These are phyloP conservation scores for Tubulanus polymorphus DNA, from an alignment of 2,888 invertebrate genomes.

Conservation along the genomic window DNA sequence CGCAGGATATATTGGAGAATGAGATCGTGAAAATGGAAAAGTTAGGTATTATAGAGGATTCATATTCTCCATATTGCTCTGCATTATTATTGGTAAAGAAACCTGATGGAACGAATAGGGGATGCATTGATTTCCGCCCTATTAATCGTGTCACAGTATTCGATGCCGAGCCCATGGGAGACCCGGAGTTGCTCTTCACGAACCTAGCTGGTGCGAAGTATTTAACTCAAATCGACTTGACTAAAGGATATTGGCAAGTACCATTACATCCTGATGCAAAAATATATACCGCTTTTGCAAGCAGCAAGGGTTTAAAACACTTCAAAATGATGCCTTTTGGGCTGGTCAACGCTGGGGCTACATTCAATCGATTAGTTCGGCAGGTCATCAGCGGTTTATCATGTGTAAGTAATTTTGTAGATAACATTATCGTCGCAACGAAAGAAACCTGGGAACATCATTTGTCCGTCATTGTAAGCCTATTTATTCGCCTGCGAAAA, in stretches of 20 bases:
- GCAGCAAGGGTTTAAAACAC: too few species aligned
- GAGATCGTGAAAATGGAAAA: slow-evolving; percentile 22
- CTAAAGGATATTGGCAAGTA: slow-evolving; percentile 26
- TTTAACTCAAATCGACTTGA: slow-evolving; percentile 20
- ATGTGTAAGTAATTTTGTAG: slow-evolving; percentile 17
- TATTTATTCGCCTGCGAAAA: not conserved
- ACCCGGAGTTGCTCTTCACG: slow-evolving; percentile 22
- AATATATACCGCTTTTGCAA: slow-evolving; percentile 18
- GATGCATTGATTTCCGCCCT: slow-evolving; percentile 23
- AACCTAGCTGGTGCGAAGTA: slow-evolving; percentile 15
- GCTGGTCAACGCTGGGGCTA: slow-evolving; percentile 17
- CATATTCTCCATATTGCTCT: slow-evolving; percentile 20
- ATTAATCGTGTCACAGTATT: slow-evolving; percentile 22
- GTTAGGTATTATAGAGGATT: slow-evolving; percentile 19
- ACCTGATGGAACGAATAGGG: slow-evolving; percentile 18
- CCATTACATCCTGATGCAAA: slow-evolving; percentile 12
- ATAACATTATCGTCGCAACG: slow-evolving; percentile 18
- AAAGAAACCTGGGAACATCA: slow-evolving; percentile 19
- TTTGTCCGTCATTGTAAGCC: slow-evolving; percentile 7
- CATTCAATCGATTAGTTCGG: slow-evolving; percentile 17
- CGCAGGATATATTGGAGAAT: slow-evolving; percentile 9
- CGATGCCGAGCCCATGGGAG: slow-evolving; percentile 25
- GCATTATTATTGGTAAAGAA: slow-evolving; percentile 22
- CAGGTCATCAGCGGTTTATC: slow-evolving; percentile 14
- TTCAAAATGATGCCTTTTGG: slow-evolving; percentile 18